Base-by-base conservation (phyloP, 2,888 invertebrate species). In the Enchytraeus crypticus region DNA sequence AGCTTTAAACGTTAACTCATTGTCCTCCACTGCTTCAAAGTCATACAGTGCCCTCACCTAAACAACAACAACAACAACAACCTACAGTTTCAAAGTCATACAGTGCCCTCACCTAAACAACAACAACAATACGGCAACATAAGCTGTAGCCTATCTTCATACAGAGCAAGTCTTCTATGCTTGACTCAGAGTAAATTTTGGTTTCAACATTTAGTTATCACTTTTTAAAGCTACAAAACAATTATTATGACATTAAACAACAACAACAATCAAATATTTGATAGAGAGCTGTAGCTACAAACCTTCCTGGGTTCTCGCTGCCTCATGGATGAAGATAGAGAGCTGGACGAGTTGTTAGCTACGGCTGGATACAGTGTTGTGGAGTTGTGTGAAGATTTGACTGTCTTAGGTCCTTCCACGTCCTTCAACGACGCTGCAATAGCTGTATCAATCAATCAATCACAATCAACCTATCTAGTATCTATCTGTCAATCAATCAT, bases 51-150 rank as follows among this genome's bases (percentile, higher is more conserved):
- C 97, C 72, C 92, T 84, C 23, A 93, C 95, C 83, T 64, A 46
- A 45, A 57, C 5, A 43, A 53, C n/a, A n/a, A n/a, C n/a, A n/a
- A 8, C n/a, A n/a, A n/a, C n/a, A n/a, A n/a, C n/a, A n/a, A n/a
- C n/a, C 98, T 11, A 90, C 97, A 5, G 97, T 97, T 80, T 97
- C 97, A 82, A 98, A 98, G 81, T 99, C 98, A 80, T 98, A 99
- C 57, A 98, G 82, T 57, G 96, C 97, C 72, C 92, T 84, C 23
- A 93, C 95, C 83, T 64, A 46, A 45, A 57, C 5, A 43, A 53
- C n/a, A n/a, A n/a, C n/a, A n/a, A 8, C n/a, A n/a, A n/a, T n/a
- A n/a, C n/a, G n/a, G n/a, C n/a, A n/a, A n/a, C n/a, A n/a, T n/a
- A n/a, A n/a, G n/a, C n/a, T n/a, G n/a, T n/a, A n/a, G n/a, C n/a